These are phyloP conservation scores for Piezodorus guildinii DNA, from an alignment of 1,140 invertebrate species.

Conservation along the genomic window DNA sequence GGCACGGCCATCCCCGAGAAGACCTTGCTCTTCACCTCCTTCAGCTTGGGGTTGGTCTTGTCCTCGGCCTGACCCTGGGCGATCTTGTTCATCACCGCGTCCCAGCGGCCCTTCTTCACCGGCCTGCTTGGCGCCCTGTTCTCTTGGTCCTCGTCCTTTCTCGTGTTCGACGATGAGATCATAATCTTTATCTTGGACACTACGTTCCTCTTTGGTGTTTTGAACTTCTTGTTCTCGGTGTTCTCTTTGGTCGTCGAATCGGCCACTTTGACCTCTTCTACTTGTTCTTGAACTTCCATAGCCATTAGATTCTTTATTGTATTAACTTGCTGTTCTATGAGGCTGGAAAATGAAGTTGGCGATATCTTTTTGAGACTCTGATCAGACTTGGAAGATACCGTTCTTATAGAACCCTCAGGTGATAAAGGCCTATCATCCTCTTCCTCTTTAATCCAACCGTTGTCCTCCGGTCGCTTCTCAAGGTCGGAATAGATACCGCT, in stretches of 20 bases:
- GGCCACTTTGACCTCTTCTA: constrained; percentile 28
- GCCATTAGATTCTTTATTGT: constrained; percentile 30
- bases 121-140: constrained; percentile 28
- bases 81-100: constrained; percentile 71
- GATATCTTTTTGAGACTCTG: constrained; percentile 33
- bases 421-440: constrained; percentile 23
- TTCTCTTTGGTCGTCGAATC: constrained; percentile 13
- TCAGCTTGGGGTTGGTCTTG: constrained; percentile 49
- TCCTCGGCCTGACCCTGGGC: constrained; percentile 53
- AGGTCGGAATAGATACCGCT: constrained; percentile 75
- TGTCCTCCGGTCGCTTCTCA: constrained; percentile 42
- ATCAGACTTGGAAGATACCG: constrained; percentile 29
- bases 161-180: constrained; percentile 40
- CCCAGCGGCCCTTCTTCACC: constrained; percentile 44
- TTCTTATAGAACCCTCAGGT: constrained; percentile 27
- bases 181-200: constrained; percentile 60
- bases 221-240: constrained; percentile 47
- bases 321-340: constrained; percentile 28
- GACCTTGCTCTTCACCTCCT: constrained; percentile 71
- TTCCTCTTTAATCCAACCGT: constrained; percentile 24
- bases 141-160: constrained; percentile 35
- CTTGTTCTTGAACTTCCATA: constrained; percentile 31
- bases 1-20: constrained; percentile 29
- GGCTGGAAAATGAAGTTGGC: constrained; percentile 25
- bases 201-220: constrained; percentile 62